phyloP scores from a whole-genome alignment of 2,113 vertebrate genomes.

The Nicator chloris region DNA sequence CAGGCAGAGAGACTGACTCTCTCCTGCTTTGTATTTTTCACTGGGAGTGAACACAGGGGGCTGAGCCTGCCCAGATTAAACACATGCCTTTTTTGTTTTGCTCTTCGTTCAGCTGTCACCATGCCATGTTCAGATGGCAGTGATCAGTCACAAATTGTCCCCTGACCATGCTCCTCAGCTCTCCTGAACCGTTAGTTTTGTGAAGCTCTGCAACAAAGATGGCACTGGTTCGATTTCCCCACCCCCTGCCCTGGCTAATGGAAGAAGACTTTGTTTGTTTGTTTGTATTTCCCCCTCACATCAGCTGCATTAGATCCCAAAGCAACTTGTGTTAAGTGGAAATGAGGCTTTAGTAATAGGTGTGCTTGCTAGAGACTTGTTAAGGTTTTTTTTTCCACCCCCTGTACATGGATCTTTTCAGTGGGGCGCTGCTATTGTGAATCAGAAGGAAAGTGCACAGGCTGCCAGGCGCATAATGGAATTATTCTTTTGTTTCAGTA shows the following conservation, averaged over 20 bases:
- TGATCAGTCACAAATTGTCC: slow-evolving; percentile 22
- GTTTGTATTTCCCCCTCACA: background rate
- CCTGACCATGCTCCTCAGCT: background rate
- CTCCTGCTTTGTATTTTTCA: background rate
- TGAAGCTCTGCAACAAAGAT: slow-evolving; percentile 1
- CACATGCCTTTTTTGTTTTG: slow-evolving; percentile 4
- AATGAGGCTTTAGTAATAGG: background rate
- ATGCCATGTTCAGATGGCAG: slow-evolving; percentile 14
- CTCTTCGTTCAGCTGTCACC: background rate
- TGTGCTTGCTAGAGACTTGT: background rate
- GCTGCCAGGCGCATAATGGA: background rate
- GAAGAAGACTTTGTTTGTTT: slow-evolving; percentile 2
- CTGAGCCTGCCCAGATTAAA: background rate
- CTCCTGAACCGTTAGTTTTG: slow-evolving; percentile 2
- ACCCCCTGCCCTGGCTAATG: background rate
- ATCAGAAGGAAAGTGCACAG: background rate
- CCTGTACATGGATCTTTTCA: background rate
- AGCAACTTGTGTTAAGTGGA: slow-evolving; percentile 24
- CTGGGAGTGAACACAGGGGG: background rate
- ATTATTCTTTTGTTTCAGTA: slow-evolving; percentile 4
- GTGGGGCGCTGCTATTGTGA: background rate
- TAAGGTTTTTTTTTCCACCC: background rate
- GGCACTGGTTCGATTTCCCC: background rate
- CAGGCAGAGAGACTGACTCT: background rate
- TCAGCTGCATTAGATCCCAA: slow-evolving; percentile 21